These are phyloP conservation scores for Pachymerium ferrugineum DNA, from an alignment of 2,888 invertebrate species.

Conservation along the genomic window DNA sequence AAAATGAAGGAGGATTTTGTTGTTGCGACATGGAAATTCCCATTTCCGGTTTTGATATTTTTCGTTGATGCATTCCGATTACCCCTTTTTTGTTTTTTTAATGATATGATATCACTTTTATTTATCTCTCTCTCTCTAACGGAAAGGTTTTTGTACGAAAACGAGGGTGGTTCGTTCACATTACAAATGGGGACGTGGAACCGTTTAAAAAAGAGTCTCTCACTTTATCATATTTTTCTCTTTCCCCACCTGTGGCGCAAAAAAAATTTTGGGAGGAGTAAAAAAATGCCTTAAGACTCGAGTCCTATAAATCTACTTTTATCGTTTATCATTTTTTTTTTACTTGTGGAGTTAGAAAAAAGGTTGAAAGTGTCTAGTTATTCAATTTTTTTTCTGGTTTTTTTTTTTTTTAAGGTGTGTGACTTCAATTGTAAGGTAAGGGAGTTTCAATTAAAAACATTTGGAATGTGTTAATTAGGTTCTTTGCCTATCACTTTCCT, in stretches of 20 bases:
- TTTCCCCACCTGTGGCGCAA: neutral
- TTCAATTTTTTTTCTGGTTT: neutral
- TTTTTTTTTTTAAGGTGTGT: no score
- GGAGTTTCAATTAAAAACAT: no score
- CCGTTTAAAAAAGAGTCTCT: neutral
- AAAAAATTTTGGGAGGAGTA: neutral
- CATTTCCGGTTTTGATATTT: no score
- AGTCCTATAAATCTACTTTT: neutral
- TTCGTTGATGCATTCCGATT: neutral
- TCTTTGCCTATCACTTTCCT: no score
- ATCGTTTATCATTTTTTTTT: neutral
- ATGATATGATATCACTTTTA: conserved; percentile 6
- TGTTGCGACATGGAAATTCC: no score
- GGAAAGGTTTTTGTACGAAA: conserved; percentile 14
- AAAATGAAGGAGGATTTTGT: no score
- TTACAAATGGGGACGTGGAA: neutral
- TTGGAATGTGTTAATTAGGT: no score
- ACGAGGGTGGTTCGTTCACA: conserved; percentile 12
- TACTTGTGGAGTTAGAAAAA: no score
- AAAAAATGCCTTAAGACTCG: neutral
- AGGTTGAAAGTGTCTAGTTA: neutral
- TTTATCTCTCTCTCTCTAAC: neutral
- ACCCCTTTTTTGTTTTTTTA: neutral
- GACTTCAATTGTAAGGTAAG: no score
- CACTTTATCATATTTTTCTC: neutral